phyloP scores from a whole-genome alignment of 2,113 vertebrate species.

The Oxyruncus cristatus region DNA sequence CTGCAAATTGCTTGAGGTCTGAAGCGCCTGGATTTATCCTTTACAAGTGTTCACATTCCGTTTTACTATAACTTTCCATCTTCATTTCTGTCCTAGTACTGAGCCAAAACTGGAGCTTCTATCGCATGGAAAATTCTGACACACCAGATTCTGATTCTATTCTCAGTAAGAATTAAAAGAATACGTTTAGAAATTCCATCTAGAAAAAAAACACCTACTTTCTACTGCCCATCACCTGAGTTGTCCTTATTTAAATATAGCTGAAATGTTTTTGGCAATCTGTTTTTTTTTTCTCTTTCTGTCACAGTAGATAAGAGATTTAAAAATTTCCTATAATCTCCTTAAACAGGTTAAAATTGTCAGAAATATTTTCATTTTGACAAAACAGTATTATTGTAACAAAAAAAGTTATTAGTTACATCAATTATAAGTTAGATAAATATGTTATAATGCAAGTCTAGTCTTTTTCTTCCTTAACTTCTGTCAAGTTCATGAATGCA shows the following conservation, averaged over 20 bases:
- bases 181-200: not conserved
- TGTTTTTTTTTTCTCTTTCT: not conserved
- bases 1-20: not conserved
- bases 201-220: fast-evolving
- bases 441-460: not conserved
- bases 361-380: not conserved
- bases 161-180: not conserved
- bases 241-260: not conserved
- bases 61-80: not conserved
- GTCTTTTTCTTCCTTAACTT: not conserved
- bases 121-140: not conserved
- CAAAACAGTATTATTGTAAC: not conserved
- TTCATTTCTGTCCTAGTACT: not conserved
- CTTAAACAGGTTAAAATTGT: not conserved
- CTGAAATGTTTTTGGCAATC: not conserved
- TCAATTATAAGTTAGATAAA: not conserved
- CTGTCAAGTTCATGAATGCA: not conserved
- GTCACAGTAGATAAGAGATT: not conserved
- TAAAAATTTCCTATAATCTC: not conserved
- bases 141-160: not conserved
- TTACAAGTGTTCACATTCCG: not conserved
- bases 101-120: not conserved
- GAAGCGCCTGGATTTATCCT: not conserved
- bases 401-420: not conserved
- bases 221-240: not conserved